Evolutionary conservation across 53 echinoderm and acorn worm species (phyloP).

Genomic region (Temnopleurus reevesii): DNA sequence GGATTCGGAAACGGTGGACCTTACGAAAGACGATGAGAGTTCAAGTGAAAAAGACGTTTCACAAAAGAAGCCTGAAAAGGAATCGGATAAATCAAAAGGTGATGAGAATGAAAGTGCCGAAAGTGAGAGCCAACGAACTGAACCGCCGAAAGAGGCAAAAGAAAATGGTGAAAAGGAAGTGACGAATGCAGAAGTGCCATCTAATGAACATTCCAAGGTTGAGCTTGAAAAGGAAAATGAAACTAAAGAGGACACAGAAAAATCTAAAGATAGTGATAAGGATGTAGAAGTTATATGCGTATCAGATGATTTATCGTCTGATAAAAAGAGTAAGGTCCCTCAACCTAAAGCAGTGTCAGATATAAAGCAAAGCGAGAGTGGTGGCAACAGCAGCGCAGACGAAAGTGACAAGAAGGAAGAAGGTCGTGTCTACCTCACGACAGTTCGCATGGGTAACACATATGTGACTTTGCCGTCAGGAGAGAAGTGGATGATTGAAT

Average conservation of each 20-base stretch:
- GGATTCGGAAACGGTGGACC: conserved; percentile 28
- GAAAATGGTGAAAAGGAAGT: neutral
- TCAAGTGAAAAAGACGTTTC: neutral
- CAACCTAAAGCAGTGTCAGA: neutral
- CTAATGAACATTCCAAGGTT: conserved; percentile 18
- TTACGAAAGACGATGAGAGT: conserved; percentile 18
- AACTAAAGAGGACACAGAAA: neutral
- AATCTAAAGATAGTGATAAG: neutral
- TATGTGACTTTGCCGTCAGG: conserved; percentile 53
- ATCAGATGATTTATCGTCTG: conserved; percentile 31
- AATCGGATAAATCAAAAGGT: neutral
- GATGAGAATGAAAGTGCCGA: neutral
- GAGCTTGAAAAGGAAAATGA: neutral
- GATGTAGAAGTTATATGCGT: conserved; percentile 32
- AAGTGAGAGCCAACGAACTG: neutral
- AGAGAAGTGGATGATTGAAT: conserved; percentile 59
- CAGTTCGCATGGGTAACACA: conserved; percentile 57
- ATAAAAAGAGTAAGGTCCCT: neutral
- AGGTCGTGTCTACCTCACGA: conserved; percentile 51
- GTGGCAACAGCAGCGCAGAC: conserved; percentile 54
- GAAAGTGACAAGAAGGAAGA: conserved; percentile 54
- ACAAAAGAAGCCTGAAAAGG: neutral
- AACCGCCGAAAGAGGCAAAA: neutral
- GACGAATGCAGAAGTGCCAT: neutral
- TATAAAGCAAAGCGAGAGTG: conserved; percentile 36